Percentiles rank a stretch among this genome's conserved stretches.
Evolutionary conservation across 1,140 invertebrate species (phyloP).

Genomic region (Zaprionus gabonicus): DNA sequence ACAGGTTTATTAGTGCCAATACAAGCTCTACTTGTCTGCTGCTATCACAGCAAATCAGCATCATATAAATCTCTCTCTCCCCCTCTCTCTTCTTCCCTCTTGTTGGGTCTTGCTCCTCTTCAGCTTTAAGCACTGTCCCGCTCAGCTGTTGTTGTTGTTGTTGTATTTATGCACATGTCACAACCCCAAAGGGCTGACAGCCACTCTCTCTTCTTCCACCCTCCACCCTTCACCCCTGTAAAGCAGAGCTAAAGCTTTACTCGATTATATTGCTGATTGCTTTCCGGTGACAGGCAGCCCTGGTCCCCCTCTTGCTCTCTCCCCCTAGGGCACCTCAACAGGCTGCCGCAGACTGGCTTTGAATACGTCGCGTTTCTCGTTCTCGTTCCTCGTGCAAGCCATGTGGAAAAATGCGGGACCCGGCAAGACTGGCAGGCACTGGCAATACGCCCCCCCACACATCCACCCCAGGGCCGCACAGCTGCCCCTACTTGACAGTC

Average conservation of each 20-base stretch:
- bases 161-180: slow-evolving; percentile 51
- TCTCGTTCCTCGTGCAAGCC: slow-evolving; percentile 43
- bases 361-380: slow-evolving; percentile 61
- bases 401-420: slow-evolving; percentile 75
- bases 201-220: slow-evolving; percentile 1
- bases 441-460: not conserved
- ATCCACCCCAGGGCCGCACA: not conserved
- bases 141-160: slow-evolving; percentile 21
- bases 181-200: slow-evolving; percentile 52
- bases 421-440: not conserved
- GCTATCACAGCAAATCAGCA: not conserved
- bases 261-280: slow-evolving; percentile 80
- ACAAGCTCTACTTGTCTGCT: not conserved
- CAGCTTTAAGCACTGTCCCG: slow-evolving; percentile 23
- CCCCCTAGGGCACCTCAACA: slow-evolving; percentile 57
- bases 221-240: not conserved
- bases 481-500: not conserved
- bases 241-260: slow-evolving; percentile 55
- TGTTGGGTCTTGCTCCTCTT: slow-evolving; percentile 6
- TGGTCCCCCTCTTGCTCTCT: not conserved
- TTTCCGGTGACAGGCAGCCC: slow-evolving; percentile 71
- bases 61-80: slow-evolving; percentile 15
- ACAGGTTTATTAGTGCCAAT: not conserved
- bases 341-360: slow-evolving; percentile 45
- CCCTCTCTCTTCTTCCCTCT: not conserved